Percentiles rank a stretch among this genome's conserved stretches.
Conservation (phyloP, 2,113 vertebrate genomes). For the Vidua macroura region DNA sequence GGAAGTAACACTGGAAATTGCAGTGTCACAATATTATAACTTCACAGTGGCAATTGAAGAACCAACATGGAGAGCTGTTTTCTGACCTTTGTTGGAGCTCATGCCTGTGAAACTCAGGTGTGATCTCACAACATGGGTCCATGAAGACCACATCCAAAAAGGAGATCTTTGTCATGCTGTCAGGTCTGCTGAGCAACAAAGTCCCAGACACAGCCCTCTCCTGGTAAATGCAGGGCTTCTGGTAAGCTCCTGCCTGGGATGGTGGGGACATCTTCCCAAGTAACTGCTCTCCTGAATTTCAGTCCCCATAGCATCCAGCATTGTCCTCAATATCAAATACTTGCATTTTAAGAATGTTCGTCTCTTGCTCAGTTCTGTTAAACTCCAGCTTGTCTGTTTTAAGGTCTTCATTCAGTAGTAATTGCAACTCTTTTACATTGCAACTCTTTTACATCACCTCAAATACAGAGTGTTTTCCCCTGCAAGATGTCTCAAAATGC, state of each 20-base stretch:
- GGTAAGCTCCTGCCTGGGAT: neutral
- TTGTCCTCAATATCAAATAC: neutral
- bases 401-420: neutral
- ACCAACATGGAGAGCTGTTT: neutral
- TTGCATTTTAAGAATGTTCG: neutral
- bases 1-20: neutral
- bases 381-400: neutral
- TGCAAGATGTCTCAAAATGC: neutral
- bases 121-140: neutral
- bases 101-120: fast-evolving
- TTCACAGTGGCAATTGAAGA: neutral
- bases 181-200: neutral
- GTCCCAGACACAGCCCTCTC: neutral
- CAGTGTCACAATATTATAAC: neutral
- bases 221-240: neutral
- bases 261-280: neutral
- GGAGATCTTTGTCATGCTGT: neutral
- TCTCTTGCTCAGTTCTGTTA: neutral
- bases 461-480: neutral
- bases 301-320: neutral
- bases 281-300: neutral
- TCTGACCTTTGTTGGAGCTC: neutral
- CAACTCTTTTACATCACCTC: neutral
- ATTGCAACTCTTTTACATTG: neutral
- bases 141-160: neutral